phyloP scores from a whole-genome alignment of 1,140 invertebrate genomes.

The Steinernema feltiae region DNA sequence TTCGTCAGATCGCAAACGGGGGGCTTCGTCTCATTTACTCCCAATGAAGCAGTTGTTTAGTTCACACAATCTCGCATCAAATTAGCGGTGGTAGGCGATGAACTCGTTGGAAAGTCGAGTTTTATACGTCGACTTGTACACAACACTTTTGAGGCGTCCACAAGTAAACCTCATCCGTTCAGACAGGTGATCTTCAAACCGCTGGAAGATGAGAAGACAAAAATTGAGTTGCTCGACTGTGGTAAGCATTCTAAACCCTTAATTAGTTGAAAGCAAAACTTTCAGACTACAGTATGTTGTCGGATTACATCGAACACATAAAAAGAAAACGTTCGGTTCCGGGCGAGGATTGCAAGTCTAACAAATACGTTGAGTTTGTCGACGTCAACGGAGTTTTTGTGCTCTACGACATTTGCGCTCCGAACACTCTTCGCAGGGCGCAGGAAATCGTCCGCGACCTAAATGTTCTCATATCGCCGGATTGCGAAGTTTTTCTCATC shows the following conservation, averaged over 20 bases:
- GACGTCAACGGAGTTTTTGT: background rate
- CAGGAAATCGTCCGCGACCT: slow-evolving; percentile 3
- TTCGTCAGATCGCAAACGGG: too few species aligned
- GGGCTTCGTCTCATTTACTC: too few species aligned
- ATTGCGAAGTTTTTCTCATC: background rate
- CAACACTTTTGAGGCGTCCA: background rate
- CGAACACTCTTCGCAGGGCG: background rate
- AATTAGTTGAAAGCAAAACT: background rate
- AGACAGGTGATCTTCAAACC: background rate
- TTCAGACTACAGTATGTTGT: background rate
- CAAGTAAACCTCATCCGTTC: background rate
- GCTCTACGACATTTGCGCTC: slow-evolving; percentile 1
- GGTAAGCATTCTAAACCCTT: background rate
- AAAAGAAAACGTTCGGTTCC: background rate
- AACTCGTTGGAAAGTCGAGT: slow-evolving; percentile 1
- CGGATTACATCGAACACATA: background rate
- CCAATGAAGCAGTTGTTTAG: background rate
- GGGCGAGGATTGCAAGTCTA: background rate
- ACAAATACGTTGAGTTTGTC: background rate
- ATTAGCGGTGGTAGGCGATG: slow-evolving; percentile 3
- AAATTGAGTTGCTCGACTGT: background rate
- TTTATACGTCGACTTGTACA: background rate
- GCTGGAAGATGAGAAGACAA: background rate
- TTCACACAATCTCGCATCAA: background rate
- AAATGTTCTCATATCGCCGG: background rate